Percentiles rank a stretch among this genome's conserved stretches.
phyloP scores from a whole-genome alignment of 2,113 vertebrate genomes.

The Rhagologus leucostigma region DNA sequence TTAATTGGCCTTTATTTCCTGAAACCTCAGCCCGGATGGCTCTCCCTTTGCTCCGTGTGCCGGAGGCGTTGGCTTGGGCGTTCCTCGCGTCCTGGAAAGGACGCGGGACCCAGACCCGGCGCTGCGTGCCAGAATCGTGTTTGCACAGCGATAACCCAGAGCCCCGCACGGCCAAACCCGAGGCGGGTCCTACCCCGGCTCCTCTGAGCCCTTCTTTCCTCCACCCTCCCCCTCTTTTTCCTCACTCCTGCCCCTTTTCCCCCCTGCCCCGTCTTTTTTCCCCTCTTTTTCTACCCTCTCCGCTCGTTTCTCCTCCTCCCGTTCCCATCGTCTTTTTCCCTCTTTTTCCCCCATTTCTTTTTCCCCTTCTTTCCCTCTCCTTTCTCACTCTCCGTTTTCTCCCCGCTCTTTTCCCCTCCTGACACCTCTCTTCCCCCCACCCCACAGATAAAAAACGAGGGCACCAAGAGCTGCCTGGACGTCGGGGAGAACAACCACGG shows the following conservation, averaged over 20 bases:
- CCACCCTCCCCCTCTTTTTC: not conserved
- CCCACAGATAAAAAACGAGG: slow-evolving; percentile 83
- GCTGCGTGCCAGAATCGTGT: rapidly evolving
- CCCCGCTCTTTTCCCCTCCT: not conserved
- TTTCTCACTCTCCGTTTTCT: not conserved
- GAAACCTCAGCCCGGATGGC: rapidly evolving
- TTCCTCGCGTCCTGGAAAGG: not conserved
- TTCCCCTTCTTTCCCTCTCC: not conserved
- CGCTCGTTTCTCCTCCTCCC: not conserved
- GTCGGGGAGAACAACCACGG: slow-evolving; percentile 87
- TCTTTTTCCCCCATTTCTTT: not conserved
- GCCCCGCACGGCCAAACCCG: not conserved
- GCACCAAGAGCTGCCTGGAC: slow-evolving; percentile 83
- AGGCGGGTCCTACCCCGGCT: rapidly evolving
- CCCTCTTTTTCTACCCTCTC: rapidly evolving
- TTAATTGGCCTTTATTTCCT: not conserved
- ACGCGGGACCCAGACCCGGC: not conserved
- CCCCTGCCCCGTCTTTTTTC: not conserved
- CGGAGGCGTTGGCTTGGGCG: not conserved
- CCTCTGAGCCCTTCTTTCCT: not conserved
- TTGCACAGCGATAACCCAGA: not conserved
- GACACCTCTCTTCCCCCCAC: not conserved
- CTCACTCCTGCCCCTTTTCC: not conserved
- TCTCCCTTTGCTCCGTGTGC: not conserved
- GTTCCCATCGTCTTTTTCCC: rapidly evolving